A percentile compares a stretch with the other conserved stretches of the same genome.
phyloP scores from a whole-genome alignment of 2,797 vertebrate species.

The Notamacropus eugenii region DNA sequence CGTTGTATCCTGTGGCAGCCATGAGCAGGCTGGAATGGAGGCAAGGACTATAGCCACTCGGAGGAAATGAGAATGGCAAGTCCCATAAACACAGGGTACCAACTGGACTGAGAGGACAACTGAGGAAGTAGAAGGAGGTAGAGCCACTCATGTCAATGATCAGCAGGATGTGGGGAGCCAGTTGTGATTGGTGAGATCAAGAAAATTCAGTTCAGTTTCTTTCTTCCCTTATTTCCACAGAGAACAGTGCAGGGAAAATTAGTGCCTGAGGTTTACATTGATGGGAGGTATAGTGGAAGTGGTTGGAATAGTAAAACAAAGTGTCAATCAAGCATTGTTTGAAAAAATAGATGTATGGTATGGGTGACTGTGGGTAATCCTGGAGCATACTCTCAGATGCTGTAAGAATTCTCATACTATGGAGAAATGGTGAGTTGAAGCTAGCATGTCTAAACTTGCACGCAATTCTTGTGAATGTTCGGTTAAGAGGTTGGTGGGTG shows the following conservation, averaged over 20 bases:
- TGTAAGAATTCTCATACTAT: slow-evolving; percentile 26
- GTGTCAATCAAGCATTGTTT: background rate
- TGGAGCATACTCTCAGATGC: background rate
- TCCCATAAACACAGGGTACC: background rate
- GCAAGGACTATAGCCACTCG: no score
- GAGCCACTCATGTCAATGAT: background rate
- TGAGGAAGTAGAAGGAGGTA: background rate
- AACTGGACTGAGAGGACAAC: background rate
- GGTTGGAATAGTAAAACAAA: background rate
- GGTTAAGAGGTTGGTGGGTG: background rate
- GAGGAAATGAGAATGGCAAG: background rate
- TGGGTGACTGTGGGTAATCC: background rate
- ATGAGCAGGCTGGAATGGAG: background rate
- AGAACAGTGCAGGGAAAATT: background rate
- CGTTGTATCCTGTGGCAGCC: no score
- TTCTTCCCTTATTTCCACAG: background rate
- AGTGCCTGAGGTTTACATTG: background rate
- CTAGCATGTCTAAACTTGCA: slow-evolving; percentile 17
- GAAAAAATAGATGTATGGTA: background rate
- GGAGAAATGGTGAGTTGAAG: background rate
- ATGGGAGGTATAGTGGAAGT: background rate
- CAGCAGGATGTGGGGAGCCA: background rate
- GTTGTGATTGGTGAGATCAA: background rate
- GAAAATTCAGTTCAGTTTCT: background rate
- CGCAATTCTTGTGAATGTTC: slow-evolving; percentile 13